Conservation (phyloP, 2,113 vertebrate species). For the Chaetura pelagica region DNA sequence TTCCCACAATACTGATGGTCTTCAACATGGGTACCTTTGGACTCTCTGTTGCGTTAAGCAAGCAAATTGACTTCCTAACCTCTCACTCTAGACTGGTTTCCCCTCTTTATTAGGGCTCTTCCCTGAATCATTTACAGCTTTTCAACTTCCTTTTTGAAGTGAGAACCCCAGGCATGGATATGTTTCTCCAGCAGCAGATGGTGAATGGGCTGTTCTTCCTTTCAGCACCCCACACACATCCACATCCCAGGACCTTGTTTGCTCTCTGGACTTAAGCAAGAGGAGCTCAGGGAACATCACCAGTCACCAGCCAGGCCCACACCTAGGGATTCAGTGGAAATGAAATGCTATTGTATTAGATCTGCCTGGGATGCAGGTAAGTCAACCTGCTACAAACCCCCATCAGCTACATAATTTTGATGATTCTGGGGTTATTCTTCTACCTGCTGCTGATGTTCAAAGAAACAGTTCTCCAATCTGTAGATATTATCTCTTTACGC, state of each 20-base stretch:
- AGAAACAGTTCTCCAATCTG: background rate
- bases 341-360: background rate
- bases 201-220: background rate
- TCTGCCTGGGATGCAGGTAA: background rate
- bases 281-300: rapidly evolving
- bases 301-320: background rate
- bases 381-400: background rate
- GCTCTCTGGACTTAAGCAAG: background rate
- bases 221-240: background rate
- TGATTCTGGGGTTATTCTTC: background rate
- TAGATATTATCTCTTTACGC: background rate
- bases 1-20: background rate
- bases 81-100: background rate
- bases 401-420: background rate
- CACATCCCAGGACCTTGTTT: background rate
- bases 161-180: background rate
- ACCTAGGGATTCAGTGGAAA: background rate
- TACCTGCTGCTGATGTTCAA: background rate
- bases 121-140: constrained; percentile 9
- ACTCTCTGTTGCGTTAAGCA: background rate
- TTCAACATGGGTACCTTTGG: background rate
- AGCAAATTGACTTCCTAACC: constrained; percentile 11
- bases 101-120: background rate
- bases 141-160: constrained; percentile 36
- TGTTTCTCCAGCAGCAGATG: constrained; percentile 19